Conservation (phyloP, 2,888 invertebrate species). For the Polydesmus complanatus region DNA sequence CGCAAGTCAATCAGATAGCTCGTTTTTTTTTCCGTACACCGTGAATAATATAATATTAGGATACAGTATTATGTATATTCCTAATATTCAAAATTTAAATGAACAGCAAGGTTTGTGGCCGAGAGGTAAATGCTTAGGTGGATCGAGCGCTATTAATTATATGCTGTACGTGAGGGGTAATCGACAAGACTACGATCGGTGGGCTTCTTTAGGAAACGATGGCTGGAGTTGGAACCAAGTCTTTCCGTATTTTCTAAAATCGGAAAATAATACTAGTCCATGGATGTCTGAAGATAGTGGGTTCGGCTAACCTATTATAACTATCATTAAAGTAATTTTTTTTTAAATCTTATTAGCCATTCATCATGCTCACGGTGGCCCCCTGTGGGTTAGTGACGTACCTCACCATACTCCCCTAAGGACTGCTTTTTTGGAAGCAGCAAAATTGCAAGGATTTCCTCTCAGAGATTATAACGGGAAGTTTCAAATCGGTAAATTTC, state of each 20-base stretch:
- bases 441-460: constrained; percentile 20
- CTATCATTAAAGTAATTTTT: not conserved
- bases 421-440: constrained; percentile 21
- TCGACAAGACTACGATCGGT: constrained; percentile 34
- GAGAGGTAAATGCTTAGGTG: constrained; percentile 34
- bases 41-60: no score
- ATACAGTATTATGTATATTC: not conserved
- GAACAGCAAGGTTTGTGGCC: constrained; percentile 13
- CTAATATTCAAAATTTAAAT: not conserved
- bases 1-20: no score
- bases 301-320: not conserved
- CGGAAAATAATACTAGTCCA: constrained; percentile 27
- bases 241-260: constrained; percentile 35
- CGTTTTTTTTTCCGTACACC: no score
- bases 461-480: constrained; percentile 23
- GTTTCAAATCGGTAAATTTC: constrained; percentile 20
- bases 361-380: constrained; percentile 21
- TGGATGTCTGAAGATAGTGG: not conserved
- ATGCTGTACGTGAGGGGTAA: constrained; percentile 38
- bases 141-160: constrained; percentile 36
- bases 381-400: constrained; percentile 20
- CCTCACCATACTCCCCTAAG: constrained; percentile 21
- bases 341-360: constrained; percentile 7
- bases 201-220: constrained; percentile 33
- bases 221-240: constrained; percentile 37